These are phyloP conservation scores for Cepphus grylle DNA, from an alignment of 2,113 vertebrate genomes.

Conservation along the genomic window DNA sequence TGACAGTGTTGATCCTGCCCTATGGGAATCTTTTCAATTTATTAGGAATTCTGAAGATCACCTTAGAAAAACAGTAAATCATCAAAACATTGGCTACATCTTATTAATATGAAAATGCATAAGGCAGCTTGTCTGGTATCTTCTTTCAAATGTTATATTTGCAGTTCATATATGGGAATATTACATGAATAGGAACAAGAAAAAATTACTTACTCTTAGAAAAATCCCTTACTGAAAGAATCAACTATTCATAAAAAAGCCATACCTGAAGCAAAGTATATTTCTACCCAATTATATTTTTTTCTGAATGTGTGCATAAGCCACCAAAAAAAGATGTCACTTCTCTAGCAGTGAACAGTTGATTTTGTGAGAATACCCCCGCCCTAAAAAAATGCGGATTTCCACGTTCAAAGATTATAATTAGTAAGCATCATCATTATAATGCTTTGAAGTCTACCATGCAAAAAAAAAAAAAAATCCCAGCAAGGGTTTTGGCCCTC, in stretches of 20 bases:
- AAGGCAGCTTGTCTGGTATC: background rate
- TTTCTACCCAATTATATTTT: background rate
- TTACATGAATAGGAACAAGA: background rate
- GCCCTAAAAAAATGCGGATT: constrained; percentile 29
- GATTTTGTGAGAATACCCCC: constrained; percentile 25
- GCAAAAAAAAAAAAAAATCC: background rate
- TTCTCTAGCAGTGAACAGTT: background rate
- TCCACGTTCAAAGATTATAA: background rate
- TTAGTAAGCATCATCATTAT: background rate
- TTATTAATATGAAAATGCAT: background rate
- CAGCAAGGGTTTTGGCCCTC: background rate
- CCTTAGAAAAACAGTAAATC: background rate
- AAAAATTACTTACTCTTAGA: background rate
- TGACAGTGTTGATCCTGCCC: background rate
- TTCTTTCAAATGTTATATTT: background rate
- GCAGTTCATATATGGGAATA: background rate
- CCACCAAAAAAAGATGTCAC: background rate
- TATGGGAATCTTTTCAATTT: background rate
- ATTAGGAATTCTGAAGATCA: background rate
- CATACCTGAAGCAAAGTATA: background rate
- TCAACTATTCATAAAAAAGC: background rate
- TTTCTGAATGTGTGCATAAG: background rate
- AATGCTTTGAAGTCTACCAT: background rate
- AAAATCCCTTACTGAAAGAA: background rate
- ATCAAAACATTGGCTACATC: background rate